A percentile compares a stretch with the other conserved stretches of the same genome.
Evolutionary conservation across 2,797 vertebrate species (phyloP).

Genomic region (Hippocampus kuda): DNA sequence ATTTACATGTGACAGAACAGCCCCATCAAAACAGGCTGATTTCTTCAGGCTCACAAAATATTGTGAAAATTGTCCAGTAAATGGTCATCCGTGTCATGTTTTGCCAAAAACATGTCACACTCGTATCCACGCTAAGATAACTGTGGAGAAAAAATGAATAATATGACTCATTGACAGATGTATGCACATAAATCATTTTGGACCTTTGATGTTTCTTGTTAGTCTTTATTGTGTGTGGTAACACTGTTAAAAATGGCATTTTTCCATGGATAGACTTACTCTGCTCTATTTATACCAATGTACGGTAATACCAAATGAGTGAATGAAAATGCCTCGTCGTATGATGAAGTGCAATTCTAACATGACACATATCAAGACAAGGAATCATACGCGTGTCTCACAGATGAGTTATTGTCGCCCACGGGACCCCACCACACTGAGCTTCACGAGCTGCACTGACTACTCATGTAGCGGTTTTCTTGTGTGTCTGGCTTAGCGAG

Average conservation of each 20-base stretch:
- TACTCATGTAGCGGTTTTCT: neutral
- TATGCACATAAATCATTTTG: neutral
- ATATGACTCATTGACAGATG: too few relatives aligned
- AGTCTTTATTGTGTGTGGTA: neutral
- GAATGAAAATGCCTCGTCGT: neutral
- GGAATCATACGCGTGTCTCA: slow-evolving; percentile 15
- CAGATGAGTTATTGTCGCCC: neutral
- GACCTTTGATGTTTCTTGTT: neutral
- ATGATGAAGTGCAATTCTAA: neutral
- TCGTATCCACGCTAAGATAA: neutral
- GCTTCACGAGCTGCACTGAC: neutral
- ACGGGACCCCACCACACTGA: neutral
- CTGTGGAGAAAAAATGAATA: too few relatives aligned
- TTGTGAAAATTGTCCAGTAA: too few relatives aligned
- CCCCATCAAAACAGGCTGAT: too few relatives aligned
- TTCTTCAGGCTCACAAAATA: too few relatives aligned
- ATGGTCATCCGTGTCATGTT: too few relatives aligned
- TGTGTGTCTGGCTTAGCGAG: neutral
- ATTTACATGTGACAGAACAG: too few relatives aligned
- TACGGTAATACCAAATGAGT: neutral
- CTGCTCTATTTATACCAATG: neutral
- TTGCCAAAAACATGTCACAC: too few relatives aligned
- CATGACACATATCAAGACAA: slow-evolving; percentile 10
- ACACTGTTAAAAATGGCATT: neutral
- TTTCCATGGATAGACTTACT: neutral